These are phyloP conservation scores for Myzus persicae DNA, from an alignment of 1,140 invertebrate genomes.

Conservation along the genomic window DNA sequence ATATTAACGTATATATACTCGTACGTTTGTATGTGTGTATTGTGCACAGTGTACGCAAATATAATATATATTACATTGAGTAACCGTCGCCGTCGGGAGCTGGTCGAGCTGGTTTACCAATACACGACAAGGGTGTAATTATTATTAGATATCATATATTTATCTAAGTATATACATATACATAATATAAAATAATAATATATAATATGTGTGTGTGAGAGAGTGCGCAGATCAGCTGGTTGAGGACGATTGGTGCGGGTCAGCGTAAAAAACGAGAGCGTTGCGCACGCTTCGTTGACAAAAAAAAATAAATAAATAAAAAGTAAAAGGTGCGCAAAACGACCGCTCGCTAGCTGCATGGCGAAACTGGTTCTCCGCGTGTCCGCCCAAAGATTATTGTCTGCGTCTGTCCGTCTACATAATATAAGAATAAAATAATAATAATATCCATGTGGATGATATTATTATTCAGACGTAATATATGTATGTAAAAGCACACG, in stretches of 20 bases:
- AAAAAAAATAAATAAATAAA: slow-evolving; percentile 26
- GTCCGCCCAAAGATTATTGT: slow-evolving; percentile 1
- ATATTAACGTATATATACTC: not conserved
- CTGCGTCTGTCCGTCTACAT: slow-evolving; percentile 5
- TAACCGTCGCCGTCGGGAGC: slow-evolving; percentile 36
- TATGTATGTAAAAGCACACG: not conserved
- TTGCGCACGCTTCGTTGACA: slow-evolving; percentile 34
- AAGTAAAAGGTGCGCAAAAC: slow-evolving; percentile 54
- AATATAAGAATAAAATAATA: not conserved
- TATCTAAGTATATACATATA: not conserved
- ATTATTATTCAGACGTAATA: not conserved
- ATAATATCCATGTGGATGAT: not conserved
- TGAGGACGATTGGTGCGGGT: not conserved
- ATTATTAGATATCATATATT: slow-evolving; percentile 5
- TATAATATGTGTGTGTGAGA: not conserved
- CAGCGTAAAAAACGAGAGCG: slow-evolving; percentile 47
- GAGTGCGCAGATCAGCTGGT: not conserved
- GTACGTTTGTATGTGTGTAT: not conserved
- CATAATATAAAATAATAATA: too few species aligned
- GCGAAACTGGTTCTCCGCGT: slow-evolving; percentile 33
- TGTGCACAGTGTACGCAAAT: not conserved
- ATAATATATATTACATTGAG: slow-evolving; percentile 11
- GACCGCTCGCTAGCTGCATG: not conserved
- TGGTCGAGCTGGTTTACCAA: slow-evolving; percentile 2
- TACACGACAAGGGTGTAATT: not conserved